Conservation (phyloP, 2,113 vertebrate species). For the Anolis sagrei region DNA sequence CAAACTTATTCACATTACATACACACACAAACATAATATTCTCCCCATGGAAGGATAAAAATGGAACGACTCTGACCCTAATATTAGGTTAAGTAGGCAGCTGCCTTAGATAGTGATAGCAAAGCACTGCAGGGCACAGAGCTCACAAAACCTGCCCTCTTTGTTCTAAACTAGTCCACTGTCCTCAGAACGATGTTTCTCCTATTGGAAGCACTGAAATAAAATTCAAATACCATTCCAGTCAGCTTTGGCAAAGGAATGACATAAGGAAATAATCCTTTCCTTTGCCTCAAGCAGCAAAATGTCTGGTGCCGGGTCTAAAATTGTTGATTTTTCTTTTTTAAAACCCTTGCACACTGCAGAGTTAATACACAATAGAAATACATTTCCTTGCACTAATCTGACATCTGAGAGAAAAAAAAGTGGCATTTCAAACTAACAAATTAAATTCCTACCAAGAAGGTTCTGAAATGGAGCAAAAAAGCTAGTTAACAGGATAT, state of each 20-base stretch:
- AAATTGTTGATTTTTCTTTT: background rate
- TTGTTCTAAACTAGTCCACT: background rate
- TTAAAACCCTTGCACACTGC: conserved; percentile 27
- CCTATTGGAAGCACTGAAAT: background rate
- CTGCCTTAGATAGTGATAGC: background rate
- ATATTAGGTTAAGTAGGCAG: background rate
- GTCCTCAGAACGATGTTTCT: background rate
- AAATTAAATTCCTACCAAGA: conserved; percentile 54
- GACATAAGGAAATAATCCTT: background rate
- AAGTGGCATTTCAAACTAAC: conserved; percentile 24
- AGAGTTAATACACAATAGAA: conserved; percentile 24
- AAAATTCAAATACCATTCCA: background rate
- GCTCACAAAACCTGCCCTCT: background rate
- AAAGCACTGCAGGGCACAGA: background rate
- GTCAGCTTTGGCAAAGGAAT: background rate
- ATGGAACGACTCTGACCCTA: background rate
- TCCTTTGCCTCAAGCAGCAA: background rate
- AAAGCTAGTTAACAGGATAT: conserved; percentile 36
- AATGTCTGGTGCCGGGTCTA: background rate
- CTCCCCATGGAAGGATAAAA: background rate
- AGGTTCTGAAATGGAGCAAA: conserved; percentile 43
- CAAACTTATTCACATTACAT: too few relatives aligned
- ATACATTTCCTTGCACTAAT: conserved; percentile 15
- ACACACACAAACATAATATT: background rate
- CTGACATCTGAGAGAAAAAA: background rate